Base-by-base conservation (phyloP, 2,888 invertebrate species). In the Emesis furor region DNA sequence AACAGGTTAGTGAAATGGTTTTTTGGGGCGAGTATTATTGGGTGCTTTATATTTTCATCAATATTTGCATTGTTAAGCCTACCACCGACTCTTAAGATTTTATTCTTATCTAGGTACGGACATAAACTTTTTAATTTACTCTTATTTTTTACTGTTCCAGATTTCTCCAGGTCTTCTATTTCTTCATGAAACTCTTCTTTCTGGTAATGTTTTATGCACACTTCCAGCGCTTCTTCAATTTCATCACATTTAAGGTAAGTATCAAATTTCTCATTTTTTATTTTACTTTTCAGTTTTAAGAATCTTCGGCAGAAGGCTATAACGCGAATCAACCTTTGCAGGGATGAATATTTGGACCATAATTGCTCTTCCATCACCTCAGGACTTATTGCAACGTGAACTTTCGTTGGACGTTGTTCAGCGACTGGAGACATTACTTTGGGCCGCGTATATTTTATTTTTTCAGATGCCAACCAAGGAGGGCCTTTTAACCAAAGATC, bases 71-170 rank as follows among this genome's bases (percentile, higher is more conserved):
- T 62, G 51, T 81, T 69, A 4, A 89, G 51, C 1, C 89, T 71
- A 37, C 88, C 89, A 69, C 89, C 89, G 72, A 90, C 90, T 81
- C 86, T 86, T 65, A 90, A 76, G 59, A 81, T 74, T 8, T 75
- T 59, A 0, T 77, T 30, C 10, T 78, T 68, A 74, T 86, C 86
- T 7, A 89, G 30, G 55, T 78, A 89, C 7, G 89, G 89, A 30
- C 83, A 86, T 0, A 90, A 37, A 1, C 82, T 71, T 17, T 85
- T 87, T 8, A 37, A 4, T 85, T n/a, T 30, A 69, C 24, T 82
- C 86, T 24, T 88, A 67, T 65, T 69, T 55, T 35, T 46, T 72
- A 0, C 59, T 73, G 51, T 78, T 8, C 76, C 51, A 10, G 24
- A 7, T n/a, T 30, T 65, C 62, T 78, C 72, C 5, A 78, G 32